These are phyloP conservation scores for Diloba caeruleocephala DNA, from an alignment of 2,888 invertebrate genomes.

Conservation along the genomic window DNA sequence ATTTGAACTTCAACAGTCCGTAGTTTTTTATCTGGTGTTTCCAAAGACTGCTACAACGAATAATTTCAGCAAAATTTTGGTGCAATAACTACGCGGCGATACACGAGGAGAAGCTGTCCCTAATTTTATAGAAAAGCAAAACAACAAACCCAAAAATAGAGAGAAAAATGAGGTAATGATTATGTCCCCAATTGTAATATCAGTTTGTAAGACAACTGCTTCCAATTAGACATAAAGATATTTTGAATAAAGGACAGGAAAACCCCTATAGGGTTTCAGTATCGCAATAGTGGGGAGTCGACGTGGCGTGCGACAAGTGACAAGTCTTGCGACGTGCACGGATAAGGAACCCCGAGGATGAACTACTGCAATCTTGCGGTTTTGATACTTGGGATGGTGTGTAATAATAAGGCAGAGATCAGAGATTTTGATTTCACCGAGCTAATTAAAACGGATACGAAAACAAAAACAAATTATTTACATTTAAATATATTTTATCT, in stretches of 20 bases:
- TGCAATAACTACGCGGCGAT: too few relatives aligned
- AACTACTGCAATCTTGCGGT: slow-evolving; percentile 47
- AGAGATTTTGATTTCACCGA: not conserved
- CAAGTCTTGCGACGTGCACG: slow-evolving; percentile 79
- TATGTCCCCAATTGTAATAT: slow-evolving; percentile 30
- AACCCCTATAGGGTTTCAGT: slow-evolving; percentile 74
- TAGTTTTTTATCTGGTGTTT: too few relatives aligned
- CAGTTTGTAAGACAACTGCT: slow-evolving; percentile 50
- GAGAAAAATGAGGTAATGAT: slow-evolving; percentile 31
- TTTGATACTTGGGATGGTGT: slow-evolving; percentile 64
- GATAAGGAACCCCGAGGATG: slow-evolving; percentile 76
- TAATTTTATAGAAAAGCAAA: slow-evolving; percentile 7
- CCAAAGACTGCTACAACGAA: too few relatives aligned
- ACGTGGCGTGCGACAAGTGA: slow-evolving; percentile 83
- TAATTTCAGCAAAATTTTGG: too few relatives aligned
- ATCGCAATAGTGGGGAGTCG: slow-evolving; percentile 68
- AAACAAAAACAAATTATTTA: too few relatives aligned
- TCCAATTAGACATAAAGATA: slow-evolving; percentile 58
- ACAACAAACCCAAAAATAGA: slow-evolving; percentile 9
- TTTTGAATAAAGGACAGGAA: slow-evolving; percentile 68
- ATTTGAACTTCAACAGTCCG: too few relatives aligned
- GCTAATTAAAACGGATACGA: not conserved
- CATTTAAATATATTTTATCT: too few relatives aligned
- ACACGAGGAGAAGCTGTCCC: not conserved
- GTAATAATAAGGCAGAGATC: not conserved